Conservation (phyloP, 1,140 invertebrate species). For the Drosophila setifemur region DNA sequence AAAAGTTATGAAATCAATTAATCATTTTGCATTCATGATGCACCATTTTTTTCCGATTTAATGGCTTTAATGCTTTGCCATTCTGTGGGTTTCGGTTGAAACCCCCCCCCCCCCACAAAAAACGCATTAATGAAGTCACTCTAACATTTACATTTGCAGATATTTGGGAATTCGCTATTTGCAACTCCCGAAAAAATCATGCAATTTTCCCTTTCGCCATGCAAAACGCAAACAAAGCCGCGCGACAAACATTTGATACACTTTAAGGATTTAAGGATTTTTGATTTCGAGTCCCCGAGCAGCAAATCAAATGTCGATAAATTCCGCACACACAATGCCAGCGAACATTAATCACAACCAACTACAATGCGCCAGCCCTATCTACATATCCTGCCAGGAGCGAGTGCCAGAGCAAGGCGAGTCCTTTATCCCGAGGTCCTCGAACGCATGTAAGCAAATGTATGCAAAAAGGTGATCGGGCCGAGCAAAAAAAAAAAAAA, state of each 20-base stretch:
- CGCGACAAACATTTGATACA: constrained; percentile 74
- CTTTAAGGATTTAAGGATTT: constrained; percentile 41
- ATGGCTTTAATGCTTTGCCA: too few species aligned
- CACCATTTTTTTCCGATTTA: constrained; percentile 23
- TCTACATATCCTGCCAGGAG: constrained; percentile 18
- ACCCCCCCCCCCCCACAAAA: background rate
- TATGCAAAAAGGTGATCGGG: too few species aligned
- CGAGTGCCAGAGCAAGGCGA: constrained; percentile 7
- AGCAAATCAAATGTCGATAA: constrained; percentile 78
- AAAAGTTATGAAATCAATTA: constrained; percentile 35
- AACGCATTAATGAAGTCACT: constrained; percentile 55
- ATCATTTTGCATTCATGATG: constrained; percentile 23
- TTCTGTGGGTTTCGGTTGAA: constrained; percentile 17
- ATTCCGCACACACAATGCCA: constrained; percentile 62
- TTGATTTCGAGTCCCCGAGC: constrained; percentile 15
- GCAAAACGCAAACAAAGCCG: constrained; percentile 78
- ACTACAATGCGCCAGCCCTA: constrained; percentile 25
- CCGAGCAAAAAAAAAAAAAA: too few species aligned
- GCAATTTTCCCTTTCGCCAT: constrained; percentile 18
- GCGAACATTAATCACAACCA: constrained; percentile 62
- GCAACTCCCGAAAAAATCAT: background rate
- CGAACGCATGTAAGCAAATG: background rate
- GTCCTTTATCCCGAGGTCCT: constrained; percentile 5
- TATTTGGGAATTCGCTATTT: too few species aligned
- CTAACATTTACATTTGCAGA: background rate